Conservation (phyloP, 2,113 vertebrate genomes). For the cattle (Bos taurus) region ARS-UCD2.0 NC_037333.1:63031001-63031500, state of each 20-base stretch:
- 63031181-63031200: background rate
- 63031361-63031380: background rate
- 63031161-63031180: background rate
- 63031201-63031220: background rate
- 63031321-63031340: background rate
- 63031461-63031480: background rate
- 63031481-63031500: background rate
- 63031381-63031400: background rate
- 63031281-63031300: background rate
- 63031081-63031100: background rate
- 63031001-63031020: background rate
- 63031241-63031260: background rate
- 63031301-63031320: background rate
- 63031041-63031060: background rate
- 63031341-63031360: slow-evolving; percentile 11
- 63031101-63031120: background rate
- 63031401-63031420: background rate
- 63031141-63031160: background rate
- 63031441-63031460: background rate
- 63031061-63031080: background rate
- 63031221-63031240: background rate
- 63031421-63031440: background rate
- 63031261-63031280: background rate
- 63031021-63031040: background rate
- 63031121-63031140: background rate